A percentile compares a stretch with the other conserved stretches of the same genome.
Evolutionary conservation across 92 coral and sea anemone genomes (phyloP).

Genomic region (Bergia puertoricense): DNA sequence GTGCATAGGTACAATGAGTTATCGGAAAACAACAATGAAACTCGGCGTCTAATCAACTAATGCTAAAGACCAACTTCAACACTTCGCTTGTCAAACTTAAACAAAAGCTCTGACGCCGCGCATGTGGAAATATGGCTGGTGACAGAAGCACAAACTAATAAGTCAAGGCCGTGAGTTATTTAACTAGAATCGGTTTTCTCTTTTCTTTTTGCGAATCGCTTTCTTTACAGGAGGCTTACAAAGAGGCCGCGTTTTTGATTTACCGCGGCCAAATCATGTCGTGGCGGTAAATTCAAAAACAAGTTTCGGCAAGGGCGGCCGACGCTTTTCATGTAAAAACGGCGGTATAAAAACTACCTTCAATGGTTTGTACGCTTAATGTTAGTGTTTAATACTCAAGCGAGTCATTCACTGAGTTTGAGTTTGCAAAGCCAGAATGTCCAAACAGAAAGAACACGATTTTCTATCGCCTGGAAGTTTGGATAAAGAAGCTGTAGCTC

Average conservation of each 20-base stretch:
- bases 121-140: not conserved
- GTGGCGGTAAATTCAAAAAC: conserved; percentile 26
- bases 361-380: not conserved
- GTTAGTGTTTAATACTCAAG: not conserved
- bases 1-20: no score
- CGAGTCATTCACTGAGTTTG: not conserved
- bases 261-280: conserved; percentile 1
- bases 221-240: not conserved
- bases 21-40: not conserved
- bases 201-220: conserved; percentile 12
- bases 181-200: conserved; percentile 19
- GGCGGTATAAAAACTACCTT: not conserved
- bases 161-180: not conserved
- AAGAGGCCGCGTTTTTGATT: conserved; percentile 9
- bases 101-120: not conserved
- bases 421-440: not conserved
- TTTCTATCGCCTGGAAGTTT: conserved; percentile 7
- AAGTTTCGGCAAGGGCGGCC: conserved; percentile 1
- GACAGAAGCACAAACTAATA: not conserved
- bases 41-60: not conserved
- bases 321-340: conserved; percentile 18
- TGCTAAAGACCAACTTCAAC: not conserved
- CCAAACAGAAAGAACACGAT: conserved; percentile 8
- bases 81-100: not conserved
- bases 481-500: not conserved